Conservation (phyloP, 2,797 vertebrate genomes). For the Diplodus puntazzo region DNA sequence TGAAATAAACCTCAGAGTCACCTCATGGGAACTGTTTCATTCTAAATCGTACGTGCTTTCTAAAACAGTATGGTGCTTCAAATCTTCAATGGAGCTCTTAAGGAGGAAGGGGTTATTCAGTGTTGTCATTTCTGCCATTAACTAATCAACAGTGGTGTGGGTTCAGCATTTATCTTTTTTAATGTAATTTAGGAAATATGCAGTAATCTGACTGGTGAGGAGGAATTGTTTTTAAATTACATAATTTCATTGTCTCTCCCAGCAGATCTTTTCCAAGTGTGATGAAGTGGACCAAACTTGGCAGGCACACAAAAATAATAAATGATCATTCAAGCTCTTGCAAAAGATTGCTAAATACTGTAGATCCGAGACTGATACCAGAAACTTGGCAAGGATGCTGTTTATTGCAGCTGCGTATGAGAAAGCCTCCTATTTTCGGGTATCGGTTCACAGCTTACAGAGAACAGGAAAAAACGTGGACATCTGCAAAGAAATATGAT, state of each 20-base stretch:
- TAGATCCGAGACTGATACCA: constrained; percentile 37
- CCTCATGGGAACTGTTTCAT: not conserved
- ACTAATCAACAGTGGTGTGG: not conserved
- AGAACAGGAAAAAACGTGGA: constrained; percentile 4
- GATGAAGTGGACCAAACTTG: constrained; percentile 34
- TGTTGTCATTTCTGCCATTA: not conserved
- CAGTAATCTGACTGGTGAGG: not conserved
- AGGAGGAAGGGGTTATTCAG: not conserved
- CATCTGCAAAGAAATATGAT: constrained; percentile 31
- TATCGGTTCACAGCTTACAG: constrained; percentile 33
- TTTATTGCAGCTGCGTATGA: constrained; percentile 52
- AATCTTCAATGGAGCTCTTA: not conserved
- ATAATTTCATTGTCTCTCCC: constrained; percentile 23
- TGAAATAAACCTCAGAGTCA: not conserved
- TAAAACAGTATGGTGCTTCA: not conserved
- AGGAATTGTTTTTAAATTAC: not conserved
- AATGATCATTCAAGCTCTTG: constrained; percentile 11
- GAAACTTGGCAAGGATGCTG: constrained; percentile 48
- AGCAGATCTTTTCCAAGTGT: constrained; percentile 23
- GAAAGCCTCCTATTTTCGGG: constrained; percentile 46
- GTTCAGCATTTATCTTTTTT: not conserved
- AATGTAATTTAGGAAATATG: constrained; percentile 5
- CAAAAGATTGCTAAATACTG: constrained; percentile 40
- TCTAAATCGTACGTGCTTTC: too few species aligned
- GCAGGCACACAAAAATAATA: constrained; percentile 40